A percentile compares a stretch with the other conserved stretches of the same genome.
Conservation (phyloP, 2,113 vertebrate genomes). For the Trogon surrucura region DNA sequence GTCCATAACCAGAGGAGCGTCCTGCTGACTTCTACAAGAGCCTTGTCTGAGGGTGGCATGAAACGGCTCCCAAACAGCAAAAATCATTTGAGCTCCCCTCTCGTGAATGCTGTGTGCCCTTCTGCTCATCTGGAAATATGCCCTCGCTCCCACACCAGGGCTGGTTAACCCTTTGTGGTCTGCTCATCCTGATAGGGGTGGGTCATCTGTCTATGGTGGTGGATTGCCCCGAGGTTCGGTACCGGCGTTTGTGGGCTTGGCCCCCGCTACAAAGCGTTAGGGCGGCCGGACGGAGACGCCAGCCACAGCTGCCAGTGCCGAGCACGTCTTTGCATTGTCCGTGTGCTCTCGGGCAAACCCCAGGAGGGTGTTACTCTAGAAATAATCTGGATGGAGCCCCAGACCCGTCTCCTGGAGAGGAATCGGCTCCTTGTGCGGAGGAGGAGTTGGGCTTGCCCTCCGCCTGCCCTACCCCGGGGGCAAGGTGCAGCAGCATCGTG, state of each 20-base stretch:
- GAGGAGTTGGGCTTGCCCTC: background rate
- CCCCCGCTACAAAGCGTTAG: background rate
- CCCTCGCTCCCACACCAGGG: fast-evolving
- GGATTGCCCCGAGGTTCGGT: background rate
- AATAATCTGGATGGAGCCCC: background rate
- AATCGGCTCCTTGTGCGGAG: fast-evolving
- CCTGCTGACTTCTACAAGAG: slow-evolving; percentile 47
- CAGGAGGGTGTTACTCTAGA: background rate
- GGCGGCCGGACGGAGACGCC: fast-evolving
- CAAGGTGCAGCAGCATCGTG: background rate
- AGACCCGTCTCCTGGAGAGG: background rate
- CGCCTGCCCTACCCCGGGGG: background rate
- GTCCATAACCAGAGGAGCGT: slow-evolving; percentile 27
- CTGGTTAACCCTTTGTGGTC: background rate
- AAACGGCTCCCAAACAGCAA: slow-evolving; percentile 19
- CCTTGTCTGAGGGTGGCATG: slow-evolving; percentile 46
- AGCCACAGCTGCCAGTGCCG: background rate
- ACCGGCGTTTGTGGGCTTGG: background rate
- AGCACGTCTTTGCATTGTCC: background rate
- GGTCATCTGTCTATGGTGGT: background rate
- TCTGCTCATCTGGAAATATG: background rate
- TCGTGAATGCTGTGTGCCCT: background rate
- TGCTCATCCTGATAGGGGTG: background rate
- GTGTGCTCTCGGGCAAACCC: background rate
- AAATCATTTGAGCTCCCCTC: background rate